Evolutionary conservation across 2,797 vertebrate species (phyloP), one percentile per base, ranked within the genome.

Genomic region (Crenichthys baileyi): DNA sequence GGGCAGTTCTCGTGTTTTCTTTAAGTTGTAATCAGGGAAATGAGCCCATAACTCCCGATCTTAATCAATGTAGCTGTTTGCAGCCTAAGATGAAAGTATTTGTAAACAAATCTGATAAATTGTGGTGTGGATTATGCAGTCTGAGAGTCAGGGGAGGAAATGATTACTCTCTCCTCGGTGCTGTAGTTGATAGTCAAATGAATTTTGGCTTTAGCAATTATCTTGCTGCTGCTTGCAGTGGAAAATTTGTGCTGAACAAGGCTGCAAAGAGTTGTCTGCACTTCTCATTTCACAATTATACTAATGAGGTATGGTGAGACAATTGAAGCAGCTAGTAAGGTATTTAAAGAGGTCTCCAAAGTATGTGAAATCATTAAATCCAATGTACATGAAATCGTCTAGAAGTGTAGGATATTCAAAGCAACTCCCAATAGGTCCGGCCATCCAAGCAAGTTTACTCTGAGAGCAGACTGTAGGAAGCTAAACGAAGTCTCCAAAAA

Each of bases 11-110:
- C 91, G 93, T 91, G 93, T 94, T 95, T 93, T 89, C 94, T 95
- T 95, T 91, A 94, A 94, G 93, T 94, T 95, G 95, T 97, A 96
- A 97, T 96, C 96, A 96, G 94, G 95, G 94, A 96, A 97, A 97
- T 96, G 95, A 96, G 93, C 85, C 95, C 90, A 94, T 96, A 94
- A 96, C 95, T 96, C 95, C 93, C 90, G 79, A 94, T 90, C 82
- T 86, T 93, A 93, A 95, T 96, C 89, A 94, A 93, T 95, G 95
- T 79, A 94, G 87, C 63, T 86, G 90, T 92, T 93, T 92, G 83
- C 85, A 67, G 87, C 83, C 48, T 0, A 51, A 76, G 86, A 76
- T 85, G 84, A 88, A 81, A 83, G 78, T 81, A 76, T 86, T 77
- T 87, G 84, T 79, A 89, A 90, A 90, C 83, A 85, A 83, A 89